Percentiles rank a stretch among this genome's conserved stretches.
These are phyloP conservation scores for Entomobrya proxima DNA, from an alignment of 2,888 invertebrate genomes.

Conservation along the genomic window DNA sequence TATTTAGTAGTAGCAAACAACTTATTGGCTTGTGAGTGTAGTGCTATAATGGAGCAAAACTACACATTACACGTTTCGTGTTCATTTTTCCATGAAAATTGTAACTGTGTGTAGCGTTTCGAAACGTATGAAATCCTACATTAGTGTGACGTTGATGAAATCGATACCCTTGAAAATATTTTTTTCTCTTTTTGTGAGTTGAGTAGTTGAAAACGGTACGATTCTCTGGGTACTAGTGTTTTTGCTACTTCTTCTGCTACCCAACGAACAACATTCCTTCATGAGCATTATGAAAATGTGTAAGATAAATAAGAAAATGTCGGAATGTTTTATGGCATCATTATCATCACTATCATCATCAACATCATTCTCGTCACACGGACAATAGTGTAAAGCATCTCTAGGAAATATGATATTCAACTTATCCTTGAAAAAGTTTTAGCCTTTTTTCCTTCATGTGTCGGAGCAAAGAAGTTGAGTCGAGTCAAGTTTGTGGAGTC, in stretches of 20 bases:
- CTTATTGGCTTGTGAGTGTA: too few relatives aligned
- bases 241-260: not conserved
- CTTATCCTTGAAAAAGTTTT: not conserved
- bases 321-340: constrained; percentile 2
- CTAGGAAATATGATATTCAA: constrained; percentile 21
- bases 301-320: constrained; percentile 10
- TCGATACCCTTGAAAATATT: constrained; percentile 20
- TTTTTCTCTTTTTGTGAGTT: not conserved
- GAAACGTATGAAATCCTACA: not conserved
- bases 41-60: too few relatives aligned
- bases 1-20: too few relatives aligned
- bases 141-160: not conserved
- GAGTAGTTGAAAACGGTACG: too few relatives aligned
- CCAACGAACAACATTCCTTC: not conserved
- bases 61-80: too few relatives aligned
- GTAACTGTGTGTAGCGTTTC: not conserved
- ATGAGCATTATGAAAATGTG: not conserved
- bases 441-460: not conserved
- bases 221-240: too few relatives aligned
- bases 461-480: not conserved
- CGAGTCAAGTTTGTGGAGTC: not conserved
- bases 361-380: not conserved
- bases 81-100: too few relatives aligned
- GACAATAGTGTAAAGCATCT: constrained; percentile 1
- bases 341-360: not conserved